Conservation (phyloP, 1,140 invertebrate genomes). For the Idris sp. region DNA sequence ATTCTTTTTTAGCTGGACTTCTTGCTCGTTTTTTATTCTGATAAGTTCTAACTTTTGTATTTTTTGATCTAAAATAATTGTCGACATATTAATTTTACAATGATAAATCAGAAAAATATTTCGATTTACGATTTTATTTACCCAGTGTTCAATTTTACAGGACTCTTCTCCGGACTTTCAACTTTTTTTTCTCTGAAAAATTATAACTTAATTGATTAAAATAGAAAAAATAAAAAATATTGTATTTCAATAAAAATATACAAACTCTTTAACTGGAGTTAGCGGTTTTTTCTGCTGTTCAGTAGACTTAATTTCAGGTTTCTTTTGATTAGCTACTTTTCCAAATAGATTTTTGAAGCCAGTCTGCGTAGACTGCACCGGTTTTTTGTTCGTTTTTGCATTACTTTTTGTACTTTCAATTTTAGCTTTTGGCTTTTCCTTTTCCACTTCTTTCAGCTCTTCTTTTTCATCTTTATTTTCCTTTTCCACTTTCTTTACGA, state of each 20-base stretch:
- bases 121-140: too few relatives aligned
- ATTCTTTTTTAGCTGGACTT: constrained; percentile 60
- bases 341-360: constrained; percentile 70
- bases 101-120: neutral
- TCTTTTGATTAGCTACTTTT: constrained; percentile 58
- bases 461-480: constrained; percentile 20
- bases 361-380: constrained; percentile 60
- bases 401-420: constrained; percentile 29
- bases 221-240: constrained; percentile 2
- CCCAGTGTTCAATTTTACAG: constrained; percentile 20
- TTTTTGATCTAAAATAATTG: constrained; percentile 31
- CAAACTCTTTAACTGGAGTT: constrained; percentile 34
- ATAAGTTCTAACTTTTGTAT: constrained; percentile 12
- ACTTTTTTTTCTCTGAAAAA: constrained; percentile 14
- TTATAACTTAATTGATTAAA: too few relatives aligned
- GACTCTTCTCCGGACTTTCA: constrained; percentile 22
- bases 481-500: constrained; percentile 11
- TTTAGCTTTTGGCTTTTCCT: constrained; percentile 22
- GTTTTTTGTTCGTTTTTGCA: constrained; percentile 60
- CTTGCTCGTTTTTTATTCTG: constrained; percentile 65
- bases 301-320: constrained; percentile 8
- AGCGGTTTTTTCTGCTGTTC: constrained; percentile 12
- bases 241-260: constrained; percentile 2
- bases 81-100: constrained; percentile 14
- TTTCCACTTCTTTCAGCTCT: constrained; percentile 16